Percentiles rank a stretch among this genome's conserved stretches.
Conservation (phyloP, 2,797 vertebrate genomes). For the Alosa sapidissima region DNA sequence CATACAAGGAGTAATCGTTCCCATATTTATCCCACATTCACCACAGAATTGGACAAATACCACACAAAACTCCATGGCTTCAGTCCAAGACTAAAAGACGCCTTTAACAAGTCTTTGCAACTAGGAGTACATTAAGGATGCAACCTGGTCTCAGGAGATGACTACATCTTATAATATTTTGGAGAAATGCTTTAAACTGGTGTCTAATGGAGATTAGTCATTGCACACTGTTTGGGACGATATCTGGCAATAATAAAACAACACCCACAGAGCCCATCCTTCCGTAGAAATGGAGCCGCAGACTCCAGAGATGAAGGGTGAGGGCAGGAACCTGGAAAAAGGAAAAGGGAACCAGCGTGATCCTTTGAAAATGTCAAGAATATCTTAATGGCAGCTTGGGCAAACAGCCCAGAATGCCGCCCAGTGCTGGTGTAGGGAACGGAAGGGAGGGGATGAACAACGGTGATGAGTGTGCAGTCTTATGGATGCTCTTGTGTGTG, state of each 20-base stretch:
- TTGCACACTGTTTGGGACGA: neutral
- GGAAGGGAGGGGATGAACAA: conserved; percentile 35
- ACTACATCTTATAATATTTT: neutral
- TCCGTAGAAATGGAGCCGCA: conserved; percentile 26
- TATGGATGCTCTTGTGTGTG: conserved; percentile 30
- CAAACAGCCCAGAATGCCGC: conserved; percentile 57
- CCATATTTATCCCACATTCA: neutral
- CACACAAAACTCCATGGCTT: neutral
- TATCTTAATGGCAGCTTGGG: conserved; percentile 61
- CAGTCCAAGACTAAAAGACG: too few species aligned
- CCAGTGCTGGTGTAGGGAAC: conserved; percentile 47
- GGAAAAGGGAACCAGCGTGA: conserved; percentile 47
- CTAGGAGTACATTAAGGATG: too few species aligned
- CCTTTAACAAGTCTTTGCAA: too few species aligned
- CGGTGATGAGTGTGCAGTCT: conserved; percentile 17
- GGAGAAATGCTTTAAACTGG: neutral
- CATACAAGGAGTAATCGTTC: neutral
- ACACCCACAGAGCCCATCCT: conserved; percentile 21
- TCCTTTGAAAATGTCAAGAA: conserved; percentile 54
- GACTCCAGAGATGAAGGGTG: conserved; percentile 36
- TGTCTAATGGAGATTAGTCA: neutral
- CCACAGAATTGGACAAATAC: neutral
- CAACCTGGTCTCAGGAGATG: neutral
- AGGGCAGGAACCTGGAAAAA: conserved; percentile 26
- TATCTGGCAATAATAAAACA: neutral